A percentile compares a stretch with the other conserved stretches of the same genome.
phyloP scores from a whole-genome alignment of 2,888 invertebrate genomes.

The Linnaemya vulpina region DNA sequence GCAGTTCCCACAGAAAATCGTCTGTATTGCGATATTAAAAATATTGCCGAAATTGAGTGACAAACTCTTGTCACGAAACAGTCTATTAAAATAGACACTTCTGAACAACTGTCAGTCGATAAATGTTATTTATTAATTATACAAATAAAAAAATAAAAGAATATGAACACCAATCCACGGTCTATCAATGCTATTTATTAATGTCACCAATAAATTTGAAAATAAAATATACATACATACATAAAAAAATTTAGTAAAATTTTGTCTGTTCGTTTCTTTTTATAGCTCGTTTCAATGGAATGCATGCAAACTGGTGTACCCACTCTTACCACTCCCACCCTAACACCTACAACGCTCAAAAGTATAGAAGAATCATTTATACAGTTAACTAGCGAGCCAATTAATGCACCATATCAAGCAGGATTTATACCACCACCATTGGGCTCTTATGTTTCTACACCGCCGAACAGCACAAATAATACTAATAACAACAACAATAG shows the following conservation, averaged over 20 bases:
- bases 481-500: constrained; percentile 51
- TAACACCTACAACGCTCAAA: constrained; percentile 96
- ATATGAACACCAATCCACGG: too few species aligned
- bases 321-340: constrained; percentile 95
- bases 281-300: constrained; percentile 92
- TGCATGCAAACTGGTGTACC: constrained; percentile 95
- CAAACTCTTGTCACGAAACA: too few species aligned
- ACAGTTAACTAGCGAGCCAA: constrained; percentile 91
- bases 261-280: constrained; percentile 75
- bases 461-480: constrained; percentile 71
- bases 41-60: too few species aligned
- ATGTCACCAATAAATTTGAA: too few species aligned
- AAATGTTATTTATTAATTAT: too few species aligned
- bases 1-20: too few species aligned
- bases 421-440: constrained; percentile 96
- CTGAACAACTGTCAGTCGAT: too few species aligned
- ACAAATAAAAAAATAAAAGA: too few species aligned
- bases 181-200: too few species aligned
- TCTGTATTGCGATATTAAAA: too few species aligned
- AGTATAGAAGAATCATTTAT: constrained; percentile 96
- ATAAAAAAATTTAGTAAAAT: neutral
- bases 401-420: constrained; percentile 92
- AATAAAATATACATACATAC: too few species aligned
- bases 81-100: too few species aligned
- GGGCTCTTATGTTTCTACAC: constrained; percentile 82